Conservation (phyloP, 2,888 invertebrate genomes). For the Nemoura dubitans region DNA sequence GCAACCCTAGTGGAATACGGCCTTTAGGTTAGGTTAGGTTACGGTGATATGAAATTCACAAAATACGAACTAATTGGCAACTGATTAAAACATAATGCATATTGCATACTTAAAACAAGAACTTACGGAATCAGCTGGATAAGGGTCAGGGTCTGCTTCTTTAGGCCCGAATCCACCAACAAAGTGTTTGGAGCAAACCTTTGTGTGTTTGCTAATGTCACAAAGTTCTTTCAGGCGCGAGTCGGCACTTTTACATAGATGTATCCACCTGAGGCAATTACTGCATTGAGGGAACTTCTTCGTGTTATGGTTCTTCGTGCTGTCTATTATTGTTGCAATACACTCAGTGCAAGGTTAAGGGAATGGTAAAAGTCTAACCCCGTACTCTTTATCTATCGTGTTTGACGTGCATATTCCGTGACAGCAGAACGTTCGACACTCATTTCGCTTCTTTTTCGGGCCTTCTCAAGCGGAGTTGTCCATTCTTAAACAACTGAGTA, state of each 20-base stretch:
- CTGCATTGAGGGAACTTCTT: neutral
- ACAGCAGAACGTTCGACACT: neutral
- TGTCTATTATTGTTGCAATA: neutral
- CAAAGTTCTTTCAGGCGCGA: neutral
- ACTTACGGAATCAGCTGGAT: conserved; percentile 1
- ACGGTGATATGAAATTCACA: neutral
- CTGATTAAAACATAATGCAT: neutral
- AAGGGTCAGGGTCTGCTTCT: conserved; percentile 30
- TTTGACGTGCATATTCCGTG: conserved; percentile 8
- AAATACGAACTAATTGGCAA: neutral
- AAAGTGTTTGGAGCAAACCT: conserved; percentile 30
- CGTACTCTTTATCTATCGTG: neutral
- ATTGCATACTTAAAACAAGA: neutral
- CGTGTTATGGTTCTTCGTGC: neutral
- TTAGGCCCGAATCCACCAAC: neutral
- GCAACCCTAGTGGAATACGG: too few species aligned
- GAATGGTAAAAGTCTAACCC: conserved; percentile 10
- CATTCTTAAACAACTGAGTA: too few species aligned
- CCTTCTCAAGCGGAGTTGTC: too few species aligned
- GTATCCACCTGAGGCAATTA: conserved; percentile 29
- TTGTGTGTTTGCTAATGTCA: conserved; percentile 23
- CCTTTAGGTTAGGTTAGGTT: neutral
- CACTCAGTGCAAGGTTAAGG: neutral
- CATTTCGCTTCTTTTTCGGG: neutral
- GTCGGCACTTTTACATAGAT: neutral